These are phyloP conservation scores for Alcis repandata DNA, from an alignment of 2,888 invertebrate genomes.

Conservation along the genomic window DNA sequence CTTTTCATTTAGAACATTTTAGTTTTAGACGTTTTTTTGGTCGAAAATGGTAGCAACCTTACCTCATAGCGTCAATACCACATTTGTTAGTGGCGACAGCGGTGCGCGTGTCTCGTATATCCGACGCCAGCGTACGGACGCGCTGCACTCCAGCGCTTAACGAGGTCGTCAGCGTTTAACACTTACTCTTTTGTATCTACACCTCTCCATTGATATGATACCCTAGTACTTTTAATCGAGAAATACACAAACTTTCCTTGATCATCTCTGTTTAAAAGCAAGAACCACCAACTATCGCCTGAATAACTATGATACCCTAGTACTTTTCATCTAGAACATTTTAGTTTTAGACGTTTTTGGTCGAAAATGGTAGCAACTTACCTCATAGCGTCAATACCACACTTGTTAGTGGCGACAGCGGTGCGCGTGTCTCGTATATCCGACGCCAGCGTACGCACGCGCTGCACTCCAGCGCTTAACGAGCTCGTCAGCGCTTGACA, in stretches of 20 bases:
- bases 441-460: slow-evolving; percentile 72
- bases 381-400: slow-evolving; percentile 98
- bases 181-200: no score
- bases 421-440: slow-evolving; percentile 84
- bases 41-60: slow-evolving; percentile 1
- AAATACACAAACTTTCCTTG: no score
- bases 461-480: slow-evolving; percentile 88
- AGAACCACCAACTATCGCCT: no score
- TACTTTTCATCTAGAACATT: no score
- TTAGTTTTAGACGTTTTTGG: neutral
- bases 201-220: no score
- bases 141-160: slow-evolving; percentile 54
- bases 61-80: slow-evolving; percentile 98
- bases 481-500: slow-evolving; percentile 92
- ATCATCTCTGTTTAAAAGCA: no score
- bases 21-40: no score
- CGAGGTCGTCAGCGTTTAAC: no score
- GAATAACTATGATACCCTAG: no score
- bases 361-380: slow-evolving; percentile 48
- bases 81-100: slow-evolving; percentile 96
- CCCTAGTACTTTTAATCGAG: no score
- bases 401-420: slow-evolving; percentile 96
- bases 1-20: no score
- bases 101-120: slow-evolving; percentile 84
- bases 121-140: slow-evolving; percentile 71